Percentiles rank a stretch among this genome's conserved stretches.
These are phyloP conservation scores for Centruroides sculpturatus DNA, from an alignment of 1,140 invertebrate genomes.

Conservation along the genomic window DNA sequence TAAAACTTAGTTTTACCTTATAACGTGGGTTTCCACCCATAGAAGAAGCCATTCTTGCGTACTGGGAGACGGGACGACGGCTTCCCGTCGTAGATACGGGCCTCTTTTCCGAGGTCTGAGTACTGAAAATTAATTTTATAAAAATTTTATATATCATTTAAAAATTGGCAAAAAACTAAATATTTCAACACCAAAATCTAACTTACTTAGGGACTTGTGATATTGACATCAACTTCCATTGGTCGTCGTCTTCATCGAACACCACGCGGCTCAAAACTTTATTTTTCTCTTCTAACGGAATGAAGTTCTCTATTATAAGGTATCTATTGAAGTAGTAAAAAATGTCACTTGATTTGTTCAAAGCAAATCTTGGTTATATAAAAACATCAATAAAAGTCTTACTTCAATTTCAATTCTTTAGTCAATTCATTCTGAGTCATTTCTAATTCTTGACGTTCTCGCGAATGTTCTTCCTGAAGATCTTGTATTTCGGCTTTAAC, in stretches of 20 bases:
- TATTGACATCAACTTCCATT: constrained; percentile 39
- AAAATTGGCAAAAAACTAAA: too few species aligned
- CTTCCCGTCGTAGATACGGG: constrained; percentile 47
- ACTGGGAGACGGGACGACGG: constrained; percentile 54
- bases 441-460: constrained; percentile 62
- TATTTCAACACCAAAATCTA: too few species aligned
- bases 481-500: constrained; percentile 57
- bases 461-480: constrained; percentile 62
- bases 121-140: too few species aligned
- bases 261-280: constrained; percentile 55
- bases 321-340: constrained; percentile 9
- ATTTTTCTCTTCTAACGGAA: constrained; percentile 75
- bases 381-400: not conserved
- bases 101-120: constrained; percentile 24
- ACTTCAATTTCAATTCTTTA: constrained; percentile 45
- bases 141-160: too few species aligned
- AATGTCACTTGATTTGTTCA: not conserved
- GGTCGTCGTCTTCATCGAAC: constrained; percentile 72
- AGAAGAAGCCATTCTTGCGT: constrained; percentile 45
- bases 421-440: constrained; percentile 63
- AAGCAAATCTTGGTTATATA: not conserved
- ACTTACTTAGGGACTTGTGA: too few species aligned
- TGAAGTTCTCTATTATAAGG: constrained; percentile 77
- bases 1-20: constrained; percentile 23
- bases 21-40: constrained; percentile 40